Percentiles rank a stretch among this genome's conserved stretches.
phyloP scores from a whole-genome alignment of 2,888 invertebrate species.

The Agriopis aurantiaria region DNA sequence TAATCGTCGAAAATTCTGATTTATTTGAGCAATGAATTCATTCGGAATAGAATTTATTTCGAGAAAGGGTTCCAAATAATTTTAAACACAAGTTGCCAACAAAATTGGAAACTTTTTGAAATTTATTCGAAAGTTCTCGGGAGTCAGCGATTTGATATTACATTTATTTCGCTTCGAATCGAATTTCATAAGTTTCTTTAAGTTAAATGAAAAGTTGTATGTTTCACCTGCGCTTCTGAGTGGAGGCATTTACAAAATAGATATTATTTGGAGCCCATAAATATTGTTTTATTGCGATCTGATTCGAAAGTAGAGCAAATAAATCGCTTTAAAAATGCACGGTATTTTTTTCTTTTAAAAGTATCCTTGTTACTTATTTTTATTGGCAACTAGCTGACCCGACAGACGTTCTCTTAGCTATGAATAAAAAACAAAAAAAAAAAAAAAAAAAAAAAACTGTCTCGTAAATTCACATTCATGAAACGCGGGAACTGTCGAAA shows the following conservation, averaged over 20 bases:
- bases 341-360: neutral
- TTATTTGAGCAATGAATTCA: conserved; percentile 29
- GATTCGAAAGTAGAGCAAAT: conserved; percentile 9
- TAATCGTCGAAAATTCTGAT: conserved; percentile 17
- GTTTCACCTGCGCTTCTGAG: conserved; percentile 34
- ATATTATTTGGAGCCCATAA: conserved; percentile 9
- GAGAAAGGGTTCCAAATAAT: conserved; percentile 33
- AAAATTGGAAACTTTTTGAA: conserved; percentile 36
- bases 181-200: conserved; percentile 36
- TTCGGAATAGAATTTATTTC: conserved; percentile 26
- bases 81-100: conserved; percentile 35
- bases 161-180: conserved; percentile 35
- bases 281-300: conserved; percentile 14
- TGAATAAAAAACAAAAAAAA: no score
- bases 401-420: no score
- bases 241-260: conserved; percentile 19
- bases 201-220: conserved; percentile 37
- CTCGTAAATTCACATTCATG: no score
- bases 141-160: conserved; percentile 38
- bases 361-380: neutral
- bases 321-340: conserved; percentile 1
- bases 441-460: no score
- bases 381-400: no score
- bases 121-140: conserved; percentile 34
- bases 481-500: no score